These are phyloP conservation scores for Eupleurogrammus muticus DNA, from an alignment of 2,797 vertebrate genomes.

Conservation along the genomic window DNA sequence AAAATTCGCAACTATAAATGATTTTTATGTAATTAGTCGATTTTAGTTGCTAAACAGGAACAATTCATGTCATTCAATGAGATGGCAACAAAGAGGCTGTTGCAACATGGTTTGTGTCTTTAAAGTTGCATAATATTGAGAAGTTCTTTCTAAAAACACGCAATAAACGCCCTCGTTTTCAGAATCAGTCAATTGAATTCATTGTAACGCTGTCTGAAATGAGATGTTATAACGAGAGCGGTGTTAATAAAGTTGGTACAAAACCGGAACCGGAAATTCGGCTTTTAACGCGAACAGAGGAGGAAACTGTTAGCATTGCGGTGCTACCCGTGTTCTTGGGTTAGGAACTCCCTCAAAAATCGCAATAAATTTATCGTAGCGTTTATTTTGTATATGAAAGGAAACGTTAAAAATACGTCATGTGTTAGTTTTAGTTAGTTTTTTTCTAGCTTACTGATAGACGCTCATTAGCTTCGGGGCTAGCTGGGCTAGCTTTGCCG, in stretches of 20 bases:
- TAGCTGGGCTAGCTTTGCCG: background rate
- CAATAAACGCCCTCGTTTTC: accelerated
- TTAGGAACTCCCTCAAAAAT: accelerated
- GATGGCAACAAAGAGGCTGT: background rate
- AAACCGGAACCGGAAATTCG: slow-evolving; percentile 69
- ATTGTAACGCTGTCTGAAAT: too few relatives aligned
- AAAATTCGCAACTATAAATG: background rate
- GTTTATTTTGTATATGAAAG: background rate
- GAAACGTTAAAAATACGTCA: background rate
- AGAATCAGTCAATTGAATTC: background rate
- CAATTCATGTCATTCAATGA: slow-evolving; percentile 12
- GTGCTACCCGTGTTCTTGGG: background rate
- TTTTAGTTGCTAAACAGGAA: background rate
- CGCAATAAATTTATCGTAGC: background rate
- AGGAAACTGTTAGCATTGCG: background rate
- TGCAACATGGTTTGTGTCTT: background rate
- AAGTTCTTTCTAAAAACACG: background rate
- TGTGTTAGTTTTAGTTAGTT: background rate
- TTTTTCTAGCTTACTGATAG: background rate
- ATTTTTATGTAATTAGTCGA: background rate
- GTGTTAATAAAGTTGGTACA: slow-evolving; percentile 66
- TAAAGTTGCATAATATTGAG: background rate
- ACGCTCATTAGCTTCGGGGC: slow-evolving; percentile 5
- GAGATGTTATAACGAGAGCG: accelerated
- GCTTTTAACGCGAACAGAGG: accelerated